Evolutionary conservation across 2,113 vertebrate species (phyloP).

Genomic region (Siniperca chuatsi): DNA sequence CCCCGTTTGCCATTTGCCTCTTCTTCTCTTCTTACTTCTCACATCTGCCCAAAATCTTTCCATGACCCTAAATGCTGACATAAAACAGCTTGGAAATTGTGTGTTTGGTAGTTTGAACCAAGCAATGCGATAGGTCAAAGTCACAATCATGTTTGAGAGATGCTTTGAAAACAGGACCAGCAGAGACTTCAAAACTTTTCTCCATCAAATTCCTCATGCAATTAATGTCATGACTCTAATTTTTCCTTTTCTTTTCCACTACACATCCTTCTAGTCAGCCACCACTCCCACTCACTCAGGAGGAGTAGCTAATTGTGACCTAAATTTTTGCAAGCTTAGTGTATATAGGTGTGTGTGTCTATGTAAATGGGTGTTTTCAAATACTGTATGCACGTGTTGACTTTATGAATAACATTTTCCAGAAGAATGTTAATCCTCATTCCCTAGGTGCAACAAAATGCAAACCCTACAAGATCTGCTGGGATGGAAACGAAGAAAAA

Average conservation of each 20-base stretch:
- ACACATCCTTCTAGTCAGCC: neutral
- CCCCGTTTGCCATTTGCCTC: constrained; percentile 56
- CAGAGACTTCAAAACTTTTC: constrained; percentile 7
- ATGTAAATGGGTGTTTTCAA: constrained; percentile 25
- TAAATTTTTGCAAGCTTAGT: constrained; percentile 21
- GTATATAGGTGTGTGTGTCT: neutral
- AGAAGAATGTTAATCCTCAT: constrained; percentile 50
- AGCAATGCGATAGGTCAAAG: constrained; percentile 18
- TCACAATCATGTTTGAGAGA: constrained; percentile 4
- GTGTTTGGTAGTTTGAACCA: constrained; percentile 13
- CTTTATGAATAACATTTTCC: constrained; percentile 64
- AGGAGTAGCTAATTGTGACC: constrained; percentile 44
- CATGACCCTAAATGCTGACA: constrained; percentile 17
- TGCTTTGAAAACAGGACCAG: constrained; percentile 15
- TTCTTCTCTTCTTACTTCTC: neutral
- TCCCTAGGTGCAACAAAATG: constrained; percentile 44
- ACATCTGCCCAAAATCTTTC: constrained; percentile 34
- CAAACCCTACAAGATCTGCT: constrained; percentile 29
- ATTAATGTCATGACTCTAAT: constrained; percentile 11
- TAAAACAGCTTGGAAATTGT: constrained; percentile 39
- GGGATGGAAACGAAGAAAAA: constrained; percentile 30
- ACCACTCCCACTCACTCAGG: constrained; percentile 8
- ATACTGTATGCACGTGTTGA: constrained; percentile 9
- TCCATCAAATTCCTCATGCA: neutral
- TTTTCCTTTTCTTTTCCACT: neutral